phyloP scores from a whole-genome alignment of 2,797 vertebrate genomes.

The Myotis vivesi region DNA sequence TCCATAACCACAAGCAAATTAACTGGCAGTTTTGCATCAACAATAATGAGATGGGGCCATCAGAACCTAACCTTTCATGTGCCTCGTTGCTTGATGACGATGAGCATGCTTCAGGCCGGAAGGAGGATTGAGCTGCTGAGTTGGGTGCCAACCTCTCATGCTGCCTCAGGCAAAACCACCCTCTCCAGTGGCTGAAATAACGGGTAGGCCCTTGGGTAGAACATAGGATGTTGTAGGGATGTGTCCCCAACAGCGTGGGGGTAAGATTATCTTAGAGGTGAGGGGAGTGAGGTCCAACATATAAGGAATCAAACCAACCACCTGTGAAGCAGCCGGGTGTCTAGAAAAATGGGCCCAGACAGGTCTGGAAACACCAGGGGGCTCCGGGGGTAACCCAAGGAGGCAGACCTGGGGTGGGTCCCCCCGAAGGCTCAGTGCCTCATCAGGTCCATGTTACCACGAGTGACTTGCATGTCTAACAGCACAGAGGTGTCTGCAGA shows the following conservation, averaged over 20 bases:
- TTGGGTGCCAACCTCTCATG: neutral
- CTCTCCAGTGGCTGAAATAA: neutral
- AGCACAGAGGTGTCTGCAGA: neutral
- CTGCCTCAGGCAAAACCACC: neutral
- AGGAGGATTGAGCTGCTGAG: neutral
- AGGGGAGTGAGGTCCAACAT: neutral
- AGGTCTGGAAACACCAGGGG: neutral
- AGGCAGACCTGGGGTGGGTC: neutral
- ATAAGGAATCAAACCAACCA: neutral
- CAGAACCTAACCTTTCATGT: neutral
- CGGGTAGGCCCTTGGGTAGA: neutral
- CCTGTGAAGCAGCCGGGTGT: neutral
- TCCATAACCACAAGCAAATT: slow-evolving; percentile 19
- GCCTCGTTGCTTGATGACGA: neutral
- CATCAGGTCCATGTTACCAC: neutral
- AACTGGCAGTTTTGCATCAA: slow-evolving; percentile 9
- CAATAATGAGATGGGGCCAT: neutral
- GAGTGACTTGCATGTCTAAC: neutral
- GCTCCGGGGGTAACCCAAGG: neutral
- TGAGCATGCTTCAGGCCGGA: neutral
- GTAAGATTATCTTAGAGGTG: neutral
- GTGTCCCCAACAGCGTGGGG: neutral
- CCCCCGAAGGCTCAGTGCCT: neutral
- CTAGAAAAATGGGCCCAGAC: neutral
- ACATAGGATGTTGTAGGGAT: neutral